Percentiles rank a stretch among this genome's conserved stretches.
Conservation (phyloP, 2,888 invertebrate species). For the Malthinus flaveolus region DNA sequence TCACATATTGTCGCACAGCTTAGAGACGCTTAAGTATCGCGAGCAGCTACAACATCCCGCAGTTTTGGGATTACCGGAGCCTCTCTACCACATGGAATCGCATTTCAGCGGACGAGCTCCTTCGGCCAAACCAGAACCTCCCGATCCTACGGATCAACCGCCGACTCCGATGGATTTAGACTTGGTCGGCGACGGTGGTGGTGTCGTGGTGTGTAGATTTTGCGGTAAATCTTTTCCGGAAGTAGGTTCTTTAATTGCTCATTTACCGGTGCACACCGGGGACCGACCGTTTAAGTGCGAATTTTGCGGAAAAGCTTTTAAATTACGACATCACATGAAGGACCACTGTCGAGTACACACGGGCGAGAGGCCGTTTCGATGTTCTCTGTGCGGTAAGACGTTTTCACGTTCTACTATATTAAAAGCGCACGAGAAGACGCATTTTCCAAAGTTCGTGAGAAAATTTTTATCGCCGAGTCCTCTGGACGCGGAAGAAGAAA, state of each 20-base stretch:
- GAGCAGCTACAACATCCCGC: conserved; percentile 66
- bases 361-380: conserved; percentile 87
- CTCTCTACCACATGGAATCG: conserved; percentile 47
- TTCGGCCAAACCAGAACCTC: conserved; percentile 50
- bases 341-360: conserved; percentile 93
- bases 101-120: conserved; percentile 54
- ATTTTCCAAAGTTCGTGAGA: conserved; percentile 88
- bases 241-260: conserved; percentile 84
- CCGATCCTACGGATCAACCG: conserved; percentile 58
- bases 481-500: conserved; percentile 80
- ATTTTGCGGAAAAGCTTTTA: conserved; percentile 92
- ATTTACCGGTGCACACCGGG: conserved; percentile 87
- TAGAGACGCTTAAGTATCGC: conserved; percentile 85
- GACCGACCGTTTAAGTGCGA: conserved; percentile 92
- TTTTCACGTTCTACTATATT: conserved; percentile 89
- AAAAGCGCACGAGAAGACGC: conserved; percentile 91
- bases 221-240: conserved; percentile 92
- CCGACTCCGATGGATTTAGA: conserved; percentile 65
- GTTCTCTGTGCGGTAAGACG: conserved; percentile 86
- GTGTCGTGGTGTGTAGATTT: conserved; percentile 86
- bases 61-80: conserved; percentile 54
- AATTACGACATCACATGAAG: conserved; percentile 91
- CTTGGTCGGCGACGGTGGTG: conserved; percentile 53
- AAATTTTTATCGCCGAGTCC: conserved; percentile 88
- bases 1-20: conserved; percentile 86